Percentiles rank a stretch among this genome's conserved stretches.
Conservation (phyloP, 1,140 invertebrate genomes). For the Lucilia sericata region DNA sequence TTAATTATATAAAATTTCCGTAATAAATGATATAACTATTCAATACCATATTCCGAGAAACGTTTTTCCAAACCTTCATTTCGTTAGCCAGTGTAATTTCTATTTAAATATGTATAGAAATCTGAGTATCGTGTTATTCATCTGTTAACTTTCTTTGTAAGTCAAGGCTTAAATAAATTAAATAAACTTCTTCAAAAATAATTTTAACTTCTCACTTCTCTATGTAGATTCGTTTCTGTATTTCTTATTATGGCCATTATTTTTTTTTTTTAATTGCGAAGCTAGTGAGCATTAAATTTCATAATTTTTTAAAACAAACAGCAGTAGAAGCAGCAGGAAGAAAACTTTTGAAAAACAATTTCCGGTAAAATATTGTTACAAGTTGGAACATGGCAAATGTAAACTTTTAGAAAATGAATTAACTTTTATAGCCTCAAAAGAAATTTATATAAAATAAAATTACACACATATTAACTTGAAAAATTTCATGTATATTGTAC, state of each 20-base stretch:
- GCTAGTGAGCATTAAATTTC: conserved; percentile 1
- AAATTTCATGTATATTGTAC: background rate
- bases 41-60: too few relatives aligned
- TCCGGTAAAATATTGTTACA: conserved; percentile 12
- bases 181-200: background rate
- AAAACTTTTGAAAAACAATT: conserved; percentile 27
- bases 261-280: background rate
- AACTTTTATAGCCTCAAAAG: conserved; percentile 24
- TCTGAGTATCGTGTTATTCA: background rate
- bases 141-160: background rate
- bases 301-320: background rate
- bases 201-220: background rate
- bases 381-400: background rate
- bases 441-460: background rate
- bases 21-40: too few relatives aligned
- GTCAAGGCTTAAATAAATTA: conserved; percentile 16
- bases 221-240: background rate
- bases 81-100: too few relatives aligned
- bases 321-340: background rate
- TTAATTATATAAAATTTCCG: too few relatives aligned
- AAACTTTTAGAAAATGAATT: conserved; percentile 14
- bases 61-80: too few relatives aligned
- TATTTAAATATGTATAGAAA: too few relatives aligned
- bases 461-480: too few relatives aligned
- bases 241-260: background rate